Base-by-base conservation (phyloP, 2,113 vertebrate species). In the Grantiella picta region DNA sequence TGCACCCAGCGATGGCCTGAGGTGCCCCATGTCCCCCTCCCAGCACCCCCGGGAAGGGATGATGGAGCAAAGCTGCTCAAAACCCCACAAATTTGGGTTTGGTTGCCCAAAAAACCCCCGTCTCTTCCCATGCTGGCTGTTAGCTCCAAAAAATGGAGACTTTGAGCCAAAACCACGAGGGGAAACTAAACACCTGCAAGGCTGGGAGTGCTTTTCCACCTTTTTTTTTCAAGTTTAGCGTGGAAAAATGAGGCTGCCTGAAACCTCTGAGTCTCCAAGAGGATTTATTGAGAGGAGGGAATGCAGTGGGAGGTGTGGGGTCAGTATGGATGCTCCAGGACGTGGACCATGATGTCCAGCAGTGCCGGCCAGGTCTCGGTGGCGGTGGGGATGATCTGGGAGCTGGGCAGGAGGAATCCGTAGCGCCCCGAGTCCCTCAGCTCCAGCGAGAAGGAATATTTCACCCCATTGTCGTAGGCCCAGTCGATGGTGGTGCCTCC, bases 321-420 rank as follows among this genome's bases (percentile, higher is more conserved):
- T 96, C 97, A 99, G 94, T 99, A 99, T 0, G 98, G 98, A 70
- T 99, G 96, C 56, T 98, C 97, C 53, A 94, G 92, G 33, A 97
- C 90, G 0, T 98, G 92, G 47, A 97, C 85, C 98, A 99, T 98
- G 95, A 99, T 98, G 92, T 98, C 96, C 96, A 97, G 96, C 40
- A 99, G 94, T 0, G 98, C 99, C 10, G 98, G 92, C 99, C 99
- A 99, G 0, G 98, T 99, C 98, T 99, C 99, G 2, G 98, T 92
- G 52, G 99, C 98, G 0, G 99, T 99, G 83, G 99, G 99, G 68
- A 99, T 27, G 92, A 99, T 99, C 97, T 99, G 98, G 20, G 87
- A 23, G 81, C 98, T 98, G 4, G 99, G 99, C 92, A 99, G 96
- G 77, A 99, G 65, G 96, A 99, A 99, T 16, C 99, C 99, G 1